Evolutionary conservation across 2,888 invertebrate species (phyloP).

Genomic region (Labia minor): DNA sequence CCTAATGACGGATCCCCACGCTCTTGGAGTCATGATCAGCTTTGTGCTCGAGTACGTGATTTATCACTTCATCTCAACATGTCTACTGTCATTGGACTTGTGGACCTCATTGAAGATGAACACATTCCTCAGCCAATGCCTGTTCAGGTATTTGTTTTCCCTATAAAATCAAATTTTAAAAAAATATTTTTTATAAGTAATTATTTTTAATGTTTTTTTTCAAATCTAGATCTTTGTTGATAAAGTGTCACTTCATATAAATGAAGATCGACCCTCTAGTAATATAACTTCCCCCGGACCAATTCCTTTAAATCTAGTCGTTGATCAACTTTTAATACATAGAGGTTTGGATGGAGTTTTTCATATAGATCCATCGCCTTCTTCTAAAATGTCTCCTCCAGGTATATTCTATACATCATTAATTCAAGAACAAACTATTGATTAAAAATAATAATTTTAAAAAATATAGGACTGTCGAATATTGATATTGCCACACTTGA

Average conservation of each 20-base stretch:
- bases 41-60: constrained; percentile 55
- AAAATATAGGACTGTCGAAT: constrained; percentile 18
- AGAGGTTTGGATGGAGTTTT: constrained; percentile 65
- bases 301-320: constrained; percentile 62
- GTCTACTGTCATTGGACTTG: constrained; percentile 70
- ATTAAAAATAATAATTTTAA: not conserved
- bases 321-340: constrained; percentile 58
- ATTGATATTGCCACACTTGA: constrained; percentile 17
- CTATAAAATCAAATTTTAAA: not conserved
- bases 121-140: constrained; percentile 69
- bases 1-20: constrained; percentile 24
- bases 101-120: constrained; percentile 81
- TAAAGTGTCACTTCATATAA: constrained; percentile 61
- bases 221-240: constrained; percentile 55
- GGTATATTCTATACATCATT: not conserved
- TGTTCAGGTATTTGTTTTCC: constrained; percentile 50
- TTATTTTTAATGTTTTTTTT: constrained; percentile 16
- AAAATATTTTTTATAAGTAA: not conserved
- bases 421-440: too few species aligned
- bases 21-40: constrained; percentile 33
- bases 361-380: constrained; percentile 49
- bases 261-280: constrained; percentile 73
- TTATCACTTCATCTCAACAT: constrained; percentile 59
- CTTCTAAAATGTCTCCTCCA: constrained; percentile 8
- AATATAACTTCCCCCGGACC: constrained; percentile 74